Base-by-base conservation (phyloP, 2,113 vertebrate species). In the Nesoenas mayeri region DNA sequence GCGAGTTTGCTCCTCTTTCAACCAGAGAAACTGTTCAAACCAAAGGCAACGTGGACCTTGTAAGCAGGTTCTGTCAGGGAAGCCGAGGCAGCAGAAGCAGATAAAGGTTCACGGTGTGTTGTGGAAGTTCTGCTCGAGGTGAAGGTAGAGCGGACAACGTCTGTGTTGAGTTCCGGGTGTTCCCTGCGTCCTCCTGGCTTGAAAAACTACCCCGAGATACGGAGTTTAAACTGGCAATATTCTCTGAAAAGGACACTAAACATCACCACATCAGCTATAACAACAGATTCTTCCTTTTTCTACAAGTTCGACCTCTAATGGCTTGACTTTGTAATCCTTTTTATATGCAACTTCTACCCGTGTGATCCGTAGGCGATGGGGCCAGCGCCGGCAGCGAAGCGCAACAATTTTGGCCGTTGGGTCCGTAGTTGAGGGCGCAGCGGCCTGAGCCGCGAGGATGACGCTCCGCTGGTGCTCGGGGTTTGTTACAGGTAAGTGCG, bases 271-370 rank as follows among this genome's bases (percentile, higher is more conserved):
- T 77, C 57, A 50, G 89, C 88, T 88, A 28, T 51, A 87, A 67
- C 78, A 56, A 47, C 71, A 54, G 62, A 61, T 54, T 83, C 74
- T 94, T 95, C 73, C 51, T 93, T 94, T 96, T 96, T 85, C 58
- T 78, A 38, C 74, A 60, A 81, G 70, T 78, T 65, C 77, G 81
- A 64, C 88, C 90, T 85, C 85, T 83, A 53, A 82, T 75, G 90
- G 96, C 94, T 95, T 97, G 97, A 95, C 40, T 91, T 62, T 91
- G 71, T 74, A 72, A 34, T 78, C 73, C 31, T 85, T 90, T 86
- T 61, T 88, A 72, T 89, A 29, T 50, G 31, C 93, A 94, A 12
- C 79, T 92, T 21, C 14, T 88, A 2, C 44, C 5, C 0, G 2
- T 82, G 82, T 32, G 72, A 34, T 53, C 29, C 48, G 38, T 44